Evolutionary conservation across 53 echinoderm and acorn worm genomes (phyloP), one percentile per base, ranked within the genome.

Genomic region (Mesocentrotus franciscanus): DNA sequence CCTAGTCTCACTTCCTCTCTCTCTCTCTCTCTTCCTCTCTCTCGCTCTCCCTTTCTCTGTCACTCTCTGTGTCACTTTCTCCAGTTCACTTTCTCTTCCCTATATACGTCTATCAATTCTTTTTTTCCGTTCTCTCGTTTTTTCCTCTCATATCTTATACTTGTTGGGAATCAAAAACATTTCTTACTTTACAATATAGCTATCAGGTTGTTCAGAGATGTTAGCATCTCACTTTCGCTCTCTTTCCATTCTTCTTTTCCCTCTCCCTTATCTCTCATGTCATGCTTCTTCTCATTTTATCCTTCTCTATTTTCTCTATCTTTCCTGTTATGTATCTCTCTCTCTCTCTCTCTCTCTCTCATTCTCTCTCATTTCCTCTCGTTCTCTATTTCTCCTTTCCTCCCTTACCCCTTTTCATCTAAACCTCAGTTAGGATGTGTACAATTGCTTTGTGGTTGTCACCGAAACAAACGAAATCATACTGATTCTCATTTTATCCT

Each of bases 151-250:
- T 39, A 39, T 39, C 39, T 39, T 3, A 1, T 39, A 1, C 39
- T 39, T n/a, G n/a, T n/a, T n/a, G n/a, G n/a, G n/a, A n/a, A n/a
- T n/a, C n/a, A n/a, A n/a, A n/a, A 71, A 71, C 7, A 27, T 66
- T 22, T 93, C 97, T 96, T 89, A 97, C 97, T 95, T 70, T 34
- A 70, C 27, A 18, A 97, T 79, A 22, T 70, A 95, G n/a, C 55
- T 68, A 60, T 96, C 84, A 55, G 66, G 74, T 12, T 26, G 71
- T 10, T 91, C 61, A 27, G 95, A 89, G 91, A 96, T 96, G 61
- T 95, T 95, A 39, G 61, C 26, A 75, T 97, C 96, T 49, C 49
- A 49, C 49, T 49, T 49, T 49, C 49, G 49, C 29, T 72, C 72
- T 72, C 72, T 27, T 11, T 72, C 72, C 10, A n/a, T 27, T 27